A percentile compares a stretch with the other conserved stretches of the same genome.
Conservation (phyloP, 1,140 invertebrate species). For the Papilio helenus region DNA sequence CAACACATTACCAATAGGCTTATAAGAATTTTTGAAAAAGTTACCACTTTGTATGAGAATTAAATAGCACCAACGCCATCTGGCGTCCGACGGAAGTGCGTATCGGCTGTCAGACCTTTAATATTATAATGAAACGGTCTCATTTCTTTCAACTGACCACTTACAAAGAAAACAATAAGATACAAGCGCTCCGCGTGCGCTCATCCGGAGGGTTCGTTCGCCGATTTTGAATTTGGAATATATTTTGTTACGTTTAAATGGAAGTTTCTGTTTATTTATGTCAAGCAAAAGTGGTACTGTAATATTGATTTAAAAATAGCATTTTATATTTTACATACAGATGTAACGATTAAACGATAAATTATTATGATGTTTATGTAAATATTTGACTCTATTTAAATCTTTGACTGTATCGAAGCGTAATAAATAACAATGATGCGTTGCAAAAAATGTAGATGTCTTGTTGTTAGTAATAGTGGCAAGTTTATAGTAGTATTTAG, state of each 20-base stretch:
- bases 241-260: conserved; percentile 39
- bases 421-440: neutral
- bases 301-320: neutral
- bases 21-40: conserved; percentile 36
- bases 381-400: too few species aligned
- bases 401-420: neutral
- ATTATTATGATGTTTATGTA: neutral
- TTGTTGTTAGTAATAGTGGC: conserved; percentile 25
- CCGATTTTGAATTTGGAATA: conserved; percentile 47
- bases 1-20: conserved; percentile 29
- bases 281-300: neutral
- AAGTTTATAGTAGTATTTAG: conserved; percentile 61
- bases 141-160: conserved; percentile 76
- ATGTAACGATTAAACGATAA: neutral
- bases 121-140: conserved; percentile 77
- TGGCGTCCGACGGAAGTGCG: conserved; percentile 75
- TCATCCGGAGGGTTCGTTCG: conserved; percentile 65
- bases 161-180: conserved; percentile 74
- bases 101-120: conserved; percentile 78
- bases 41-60: conserved; percentile 52
- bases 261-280: neutral
- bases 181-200: conserved; percentile 57
- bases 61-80: conserved; percentile 70
- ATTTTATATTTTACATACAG: neutral
- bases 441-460: conserved; percentile 29